Evolutionary conservation across 2,888 invertebrate species (phyloP).

Genomic region (Caenorhabditis becei): DNA sequence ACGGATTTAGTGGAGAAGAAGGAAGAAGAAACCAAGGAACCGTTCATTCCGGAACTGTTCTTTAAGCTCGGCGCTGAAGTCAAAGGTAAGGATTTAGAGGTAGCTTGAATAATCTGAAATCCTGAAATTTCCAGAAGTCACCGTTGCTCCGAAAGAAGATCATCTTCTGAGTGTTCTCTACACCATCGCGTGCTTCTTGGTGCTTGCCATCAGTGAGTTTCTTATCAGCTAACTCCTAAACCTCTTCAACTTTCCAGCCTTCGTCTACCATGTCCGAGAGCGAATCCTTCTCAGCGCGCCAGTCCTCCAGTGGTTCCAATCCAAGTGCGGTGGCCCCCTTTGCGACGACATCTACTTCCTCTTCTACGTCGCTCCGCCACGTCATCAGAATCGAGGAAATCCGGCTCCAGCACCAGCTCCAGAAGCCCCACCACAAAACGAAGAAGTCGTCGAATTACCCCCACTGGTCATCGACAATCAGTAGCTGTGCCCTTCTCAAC

Average conservation of each 20-base stretch:
- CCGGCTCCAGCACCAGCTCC: slow-evolving; percentile 12
- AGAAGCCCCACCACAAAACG: slow-evolving; percentile 17
- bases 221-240: neutral
- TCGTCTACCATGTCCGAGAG: slow-evolving; percentile 54
- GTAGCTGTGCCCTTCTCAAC: neutral
- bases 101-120: neutral
- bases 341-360: slow-evolving; percentile 55
- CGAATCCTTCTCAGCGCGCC: slow-evolving; percentile 27
- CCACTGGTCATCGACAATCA: slow-evolving; percentile 26
- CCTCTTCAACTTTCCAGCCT: slow-evolving; percentile 30
- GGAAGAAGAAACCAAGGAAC: neutral
- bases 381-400: slow-evolving; percentile 20
- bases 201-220: slow-evolving; percentile 34
- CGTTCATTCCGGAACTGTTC: slow-evolving; percentile 10
- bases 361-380: slow-evolving; percentile 49
- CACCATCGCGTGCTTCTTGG: slow-evolving; percentile 15
- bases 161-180: neutral
- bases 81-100: slow-evolving; percentile 9
- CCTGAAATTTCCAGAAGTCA: slow-evolving; percentile 9
- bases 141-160: slow-evolving; percentile 5
- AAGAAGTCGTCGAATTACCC: slow-evolving; percentile 12
- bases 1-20: slow-evolving; percentile 45
- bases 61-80: slow-evolving; percentile 28
- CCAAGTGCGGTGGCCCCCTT: slow-evolving; percentile 37
- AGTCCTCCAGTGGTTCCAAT: slow-evolving; percentile 46